Evolutionary conservation across 2,797 vertebrate genomes (phyloP).

Genomic region (Sebastes oblongus): DNA sequence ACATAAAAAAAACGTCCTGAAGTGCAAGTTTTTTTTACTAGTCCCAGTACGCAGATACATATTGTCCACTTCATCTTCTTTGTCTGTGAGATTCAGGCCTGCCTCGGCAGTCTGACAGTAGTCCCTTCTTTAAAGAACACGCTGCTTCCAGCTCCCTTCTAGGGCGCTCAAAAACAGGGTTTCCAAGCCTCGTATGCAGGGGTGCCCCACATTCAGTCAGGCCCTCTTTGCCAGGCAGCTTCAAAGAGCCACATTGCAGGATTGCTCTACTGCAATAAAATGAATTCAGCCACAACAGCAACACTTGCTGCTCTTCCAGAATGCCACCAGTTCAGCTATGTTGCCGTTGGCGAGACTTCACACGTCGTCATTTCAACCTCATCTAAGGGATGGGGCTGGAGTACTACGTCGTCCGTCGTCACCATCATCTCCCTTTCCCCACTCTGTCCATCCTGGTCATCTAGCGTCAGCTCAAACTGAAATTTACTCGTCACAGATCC

Average conservation of each 20-base stretch:
- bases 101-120: conserved; percentile 36
- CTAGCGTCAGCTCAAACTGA: conserved; percentile 92
- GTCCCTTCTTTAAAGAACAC: conserved; percentile 47
- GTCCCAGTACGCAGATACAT: conserved; percentile 44
- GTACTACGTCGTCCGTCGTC: conserved; percentile 38
- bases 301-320: conserved; percentile 51
- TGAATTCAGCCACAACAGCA: conserved; percentile 41
- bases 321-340: conserved; percentile 79
- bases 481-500: conserved; percentile 88
- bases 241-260: conserved; percentile 79
- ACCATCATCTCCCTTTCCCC: conserved; percentile 81
- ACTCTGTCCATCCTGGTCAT: conserved; percentile 76
- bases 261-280: conserved; percentile 80
- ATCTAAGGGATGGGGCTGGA: conserved; percentile 22
- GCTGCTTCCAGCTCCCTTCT: conserved; percentile 49
- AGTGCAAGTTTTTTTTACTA: conserved; percentile 67
- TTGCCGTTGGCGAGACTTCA: conserved; percentile 84
- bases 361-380: conserved; percentile 73
- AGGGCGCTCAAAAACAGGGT: conserved; percentile 71
- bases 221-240: conserved; percentile 61
- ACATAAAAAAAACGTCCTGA: conserved; percentile 62
- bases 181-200: conserved; percentile 83
- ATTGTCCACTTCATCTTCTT: conserved; percentile 34
- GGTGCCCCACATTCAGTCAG: conserved; percentile 64
- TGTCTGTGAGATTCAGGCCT: conserved; percentile 17